These are phyloP conservation scores for Anabacerthia variegaticeps DNA, from an alignment of 2,797 vertebrate species.

Conservation along the genomic window DNA sequence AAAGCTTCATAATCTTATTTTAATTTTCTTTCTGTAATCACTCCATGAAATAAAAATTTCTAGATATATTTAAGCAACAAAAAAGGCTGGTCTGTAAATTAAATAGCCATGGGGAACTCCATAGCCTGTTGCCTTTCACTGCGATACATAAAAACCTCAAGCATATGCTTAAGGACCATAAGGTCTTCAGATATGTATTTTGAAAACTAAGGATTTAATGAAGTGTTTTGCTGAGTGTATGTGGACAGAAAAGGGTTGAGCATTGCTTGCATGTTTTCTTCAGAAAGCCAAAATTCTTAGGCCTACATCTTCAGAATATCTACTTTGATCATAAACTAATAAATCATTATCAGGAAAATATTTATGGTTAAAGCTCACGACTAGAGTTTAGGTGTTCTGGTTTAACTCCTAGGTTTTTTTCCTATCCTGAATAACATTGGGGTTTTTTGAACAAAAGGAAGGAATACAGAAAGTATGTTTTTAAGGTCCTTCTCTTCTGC, in stretches of 20 bases:
- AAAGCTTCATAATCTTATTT: background rate
- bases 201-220: background rate
- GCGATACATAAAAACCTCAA: background rate
- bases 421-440: background rate
- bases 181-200: background rate
- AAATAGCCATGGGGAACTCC: background rate
- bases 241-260: background rate
- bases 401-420: background rate
- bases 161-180: background rate
- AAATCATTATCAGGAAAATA: background rate
- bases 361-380: background rate
- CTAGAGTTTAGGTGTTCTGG: background rate
- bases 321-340: background rate
- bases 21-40: background rate
- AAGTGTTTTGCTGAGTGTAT: background rate
- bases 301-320: background rate
- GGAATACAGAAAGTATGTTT: background rate
- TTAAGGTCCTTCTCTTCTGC: background rate
- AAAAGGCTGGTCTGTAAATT: background rate
- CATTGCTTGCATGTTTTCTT: background rate
- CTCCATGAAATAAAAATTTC: background rate
- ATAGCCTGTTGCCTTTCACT: background rate
- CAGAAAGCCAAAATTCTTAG: background rate
- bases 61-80: background rate
- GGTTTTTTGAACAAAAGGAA: background rate